A percentile compares a stretch with the other conserved stretches of the same genome.
These are phyloP conservation scores for Latrodectus elegans DNA, from an alignment of 2,888 invertebrate genomes.

Conservation along the genomic window DNA sequence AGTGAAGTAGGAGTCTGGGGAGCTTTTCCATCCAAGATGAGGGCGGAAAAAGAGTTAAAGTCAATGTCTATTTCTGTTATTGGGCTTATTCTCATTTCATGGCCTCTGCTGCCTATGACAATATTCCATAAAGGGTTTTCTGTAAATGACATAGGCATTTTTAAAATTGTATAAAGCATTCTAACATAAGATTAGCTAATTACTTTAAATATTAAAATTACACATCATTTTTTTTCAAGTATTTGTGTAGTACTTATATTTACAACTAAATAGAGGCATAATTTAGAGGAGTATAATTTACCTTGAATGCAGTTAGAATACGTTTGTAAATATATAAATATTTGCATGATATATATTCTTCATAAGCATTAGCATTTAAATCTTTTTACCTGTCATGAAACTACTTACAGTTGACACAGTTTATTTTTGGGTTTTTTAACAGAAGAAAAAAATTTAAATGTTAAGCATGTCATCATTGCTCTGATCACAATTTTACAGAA, in stretches of 20 bases:
- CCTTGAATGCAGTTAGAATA: not conserved
- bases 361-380: no score
- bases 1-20: not conserved
- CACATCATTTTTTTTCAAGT: not conserved
- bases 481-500: no score
- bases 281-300: not conserved
- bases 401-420: no score
- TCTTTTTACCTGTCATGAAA: no score
- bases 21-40: not conserved
- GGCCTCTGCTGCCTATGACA: slow-evolving; percentile 46
- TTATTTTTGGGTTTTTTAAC: no score
- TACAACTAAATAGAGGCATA: not conserved
- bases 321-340: not conserved
- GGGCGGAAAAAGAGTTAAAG: slow-evolving; percentile 32
- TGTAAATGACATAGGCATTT: slow-evolving; percentile 2
- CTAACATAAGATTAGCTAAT: not conserved
- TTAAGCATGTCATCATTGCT: no score
- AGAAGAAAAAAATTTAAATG: no score
- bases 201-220: not conserved
- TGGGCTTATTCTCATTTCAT: slow-evolving; percentile 51
- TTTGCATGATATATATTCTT: no score
- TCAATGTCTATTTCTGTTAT: slow-evolving; percentile 57
- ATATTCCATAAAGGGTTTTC: slow-evolving; percentile 49
- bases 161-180: not conserved
- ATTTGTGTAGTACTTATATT: not conserved